Conservation (phyloP, 2,797 vertebrate species). For the Artibeus jamaicensis region DNA sequence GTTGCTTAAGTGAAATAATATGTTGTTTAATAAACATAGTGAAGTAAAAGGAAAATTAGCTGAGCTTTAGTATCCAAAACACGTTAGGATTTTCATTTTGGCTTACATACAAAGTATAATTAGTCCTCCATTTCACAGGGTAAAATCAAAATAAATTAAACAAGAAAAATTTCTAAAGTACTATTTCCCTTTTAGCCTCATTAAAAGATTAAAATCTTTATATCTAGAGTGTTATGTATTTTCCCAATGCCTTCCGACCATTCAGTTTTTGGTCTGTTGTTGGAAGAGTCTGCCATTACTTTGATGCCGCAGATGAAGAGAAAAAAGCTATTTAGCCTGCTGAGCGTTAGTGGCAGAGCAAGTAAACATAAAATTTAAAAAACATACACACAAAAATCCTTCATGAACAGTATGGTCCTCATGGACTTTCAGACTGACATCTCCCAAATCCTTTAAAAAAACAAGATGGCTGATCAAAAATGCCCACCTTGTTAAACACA, state of each 20-base stretch:
- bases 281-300: constrained; percentile 2
- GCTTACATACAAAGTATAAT: neutral
- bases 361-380: neutral
- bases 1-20: neutral
- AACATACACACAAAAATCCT: neutral
- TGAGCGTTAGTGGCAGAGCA: neutral
- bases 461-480: constrained; percentile 10
- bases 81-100: constrained; percentile 23
- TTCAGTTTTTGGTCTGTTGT: constrained; percentile 45
- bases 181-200: constrained; percentile 11
- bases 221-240: neutral
- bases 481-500: constrained; percentile 34
- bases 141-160: constrained; percentile 47
- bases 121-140: constrained; percentile 19
- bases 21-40: neutral
- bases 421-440: neutral
- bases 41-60: constrained; percentile 32
- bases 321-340: neutral
- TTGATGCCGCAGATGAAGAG: constrained; percentile 28
- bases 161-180: constrained; percentile 18
- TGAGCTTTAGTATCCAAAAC: neutral
- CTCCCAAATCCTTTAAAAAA: constrained; percentile 37
- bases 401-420: neutral
- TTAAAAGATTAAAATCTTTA: constrained; percentile 43
- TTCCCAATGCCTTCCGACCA: constrained; percentile 34